A percentile compares a stretch with the other conserved stretches of the same genome.
phyloP scores from a whole-genome alignment of 2,113 vertebrate species.

The Buteo buteo region DNA sequence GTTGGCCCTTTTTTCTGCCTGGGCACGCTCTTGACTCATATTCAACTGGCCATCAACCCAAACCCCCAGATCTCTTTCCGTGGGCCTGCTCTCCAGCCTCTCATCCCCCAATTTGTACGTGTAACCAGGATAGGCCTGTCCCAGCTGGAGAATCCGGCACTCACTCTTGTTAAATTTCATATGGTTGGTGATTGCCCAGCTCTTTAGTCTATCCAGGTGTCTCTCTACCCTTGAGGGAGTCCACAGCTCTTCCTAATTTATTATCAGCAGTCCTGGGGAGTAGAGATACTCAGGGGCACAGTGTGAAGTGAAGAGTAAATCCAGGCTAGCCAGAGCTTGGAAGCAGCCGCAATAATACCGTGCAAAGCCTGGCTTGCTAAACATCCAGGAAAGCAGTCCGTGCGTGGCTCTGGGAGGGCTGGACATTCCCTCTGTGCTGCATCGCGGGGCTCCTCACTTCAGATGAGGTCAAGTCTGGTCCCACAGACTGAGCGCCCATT shows the following conservation, averaged over 20 bases:
- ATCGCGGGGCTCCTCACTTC: neutral
- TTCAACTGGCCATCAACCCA: neutral
- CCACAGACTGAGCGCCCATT: neutral
- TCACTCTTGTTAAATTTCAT: neutral
- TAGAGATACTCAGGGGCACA: neutral
- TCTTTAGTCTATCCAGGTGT: neutral
- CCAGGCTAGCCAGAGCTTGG: neutral
- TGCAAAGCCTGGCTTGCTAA: neutral
- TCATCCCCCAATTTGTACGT: rapidly evolving
- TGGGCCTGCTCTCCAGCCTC: neutral
- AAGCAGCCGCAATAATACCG: neutral
- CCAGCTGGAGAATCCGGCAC: neutral
- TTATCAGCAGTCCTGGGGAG: neutral
- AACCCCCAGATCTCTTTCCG: neutral
- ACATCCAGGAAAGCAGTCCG: neutral
- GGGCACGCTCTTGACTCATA: neutral
- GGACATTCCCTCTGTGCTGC: neutral
- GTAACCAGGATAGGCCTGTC: neutral
- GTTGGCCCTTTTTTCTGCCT: too few species aligned
- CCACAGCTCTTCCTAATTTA: neutral
- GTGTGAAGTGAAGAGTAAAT: neutral
- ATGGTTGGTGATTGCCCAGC: neutral
- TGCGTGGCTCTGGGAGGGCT: neutral
- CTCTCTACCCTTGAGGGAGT: neutral
- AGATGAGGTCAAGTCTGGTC: neutral